Evolutionary conservation across 2,888 invertebrate species (phyloP), one percentile per base, ranked within the genome.

Genomic region (Cephus rjabovi): DNA sequence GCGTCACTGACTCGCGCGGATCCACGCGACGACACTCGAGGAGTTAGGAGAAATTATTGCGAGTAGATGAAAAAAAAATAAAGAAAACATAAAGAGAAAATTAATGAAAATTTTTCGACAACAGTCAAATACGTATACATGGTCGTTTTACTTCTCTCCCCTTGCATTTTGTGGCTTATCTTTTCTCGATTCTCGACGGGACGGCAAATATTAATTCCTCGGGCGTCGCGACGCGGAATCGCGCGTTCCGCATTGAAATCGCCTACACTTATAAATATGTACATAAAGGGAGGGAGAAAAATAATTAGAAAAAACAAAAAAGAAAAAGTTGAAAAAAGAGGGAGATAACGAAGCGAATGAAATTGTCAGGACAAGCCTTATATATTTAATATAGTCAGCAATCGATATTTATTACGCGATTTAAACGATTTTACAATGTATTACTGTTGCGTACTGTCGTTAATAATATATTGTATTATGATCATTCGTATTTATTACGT

Each of bases 181-280:
- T 74, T 75, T 69, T 76, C 69, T 34, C 15, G 40, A 40, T 40
- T 40, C 4, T 40, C 15, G 40, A 40, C 15, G 4, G 15, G 6
- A 40, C 15, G 15, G 6, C 40, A 40, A 1, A 40, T 40, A 15
- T 15, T 1, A 40, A 40, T 15, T 15, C 15, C 35, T 34, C 79
- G 81, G 75, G 76, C 68, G 56, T 74, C 79, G 68, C 79, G 78
- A 75, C 23, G 76, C 77, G 79, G 77, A 76, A 80, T 77, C 78
- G 74, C 70, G 69, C 78, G 74, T 76, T 30, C 76, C 78, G 70
- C 79, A 82, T 80, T 81, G 75, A 73, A 79, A 76, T 81, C 81
- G 83, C 83, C 81, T 83, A 79, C 79, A 76, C 78, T 80, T 83
- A 81, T 83, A 83, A 73, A 81, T 80, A 83, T 83, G 81, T 83